Percentiles rank a stretch among this genome's conserved stretches.
phyloP scores from a whole-genome alignment of 2,888 invertebrate species.

The Achlya flavicornis region DNA sequence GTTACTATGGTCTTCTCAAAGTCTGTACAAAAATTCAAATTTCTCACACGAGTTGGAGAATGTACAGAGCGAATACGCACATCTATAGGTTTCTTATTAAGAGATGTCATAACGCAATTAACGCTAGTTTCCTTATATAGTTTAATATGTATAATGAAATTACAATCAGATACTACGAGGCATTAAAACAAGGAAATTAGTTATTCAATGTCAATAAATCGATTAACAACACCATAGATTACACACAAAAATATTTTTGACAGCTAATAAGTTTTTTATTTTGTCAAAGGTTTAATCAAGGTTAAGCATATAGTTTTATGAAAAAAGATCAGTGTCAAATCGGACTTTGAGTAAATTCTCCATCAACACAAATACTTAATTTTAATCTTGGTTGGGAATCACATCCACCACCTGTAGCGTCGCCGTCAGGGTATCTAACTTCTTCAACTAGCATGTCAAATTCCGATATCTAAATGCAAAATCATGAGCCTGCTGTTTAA shows the following conservation, averaged over 20 bases:
- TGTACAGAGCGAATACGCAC: conserved; percentile 32
- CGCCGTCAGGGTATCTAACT: too few relatives aligned
- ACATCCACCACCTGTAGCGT: too few relatives aligned
- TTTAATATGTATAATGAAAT: not conserved
- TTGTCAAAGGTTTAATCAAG: too few relatives aligned
- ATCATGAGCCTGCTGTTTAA: too few relatives aligned
- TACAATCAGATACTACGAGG: not conserved
- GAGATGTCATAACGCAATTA: conserved; percentile 18
- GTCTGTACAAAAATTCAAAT: conserved; percentile 60
- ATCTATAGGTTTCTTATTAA: conserved; percentile 85
- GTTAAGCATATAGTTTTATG: too few relatives aligned
- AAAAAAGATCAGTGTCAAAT: too few relatives aligned
- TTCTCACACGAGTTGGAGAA: conserved; percentile 86
- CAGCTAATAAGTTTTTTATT: not conserved
- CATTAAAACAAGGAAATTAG: not conserved
- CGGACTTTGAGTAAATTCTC: too few relatives aligned
- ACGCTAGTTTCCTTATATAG: not conserved
- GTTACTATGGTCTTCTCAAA: conserved; percentile 59
- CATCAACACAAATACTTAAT: too few relatives aligned
- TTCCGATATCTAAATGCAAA: too few relatives aligned
- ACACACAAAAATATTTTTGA: not conserved
- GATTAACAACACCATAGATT: not conserved
- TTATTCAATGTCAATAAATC: not conserved
- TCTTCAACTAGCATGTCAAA: too few relatives aligned
- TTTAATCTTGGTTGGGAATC: too few relatives aligned